Evolutionary conservation across 2,113 vertebrate genomes (phyloP).

Genomic region (Recurvirostra avosetta): DNA sequence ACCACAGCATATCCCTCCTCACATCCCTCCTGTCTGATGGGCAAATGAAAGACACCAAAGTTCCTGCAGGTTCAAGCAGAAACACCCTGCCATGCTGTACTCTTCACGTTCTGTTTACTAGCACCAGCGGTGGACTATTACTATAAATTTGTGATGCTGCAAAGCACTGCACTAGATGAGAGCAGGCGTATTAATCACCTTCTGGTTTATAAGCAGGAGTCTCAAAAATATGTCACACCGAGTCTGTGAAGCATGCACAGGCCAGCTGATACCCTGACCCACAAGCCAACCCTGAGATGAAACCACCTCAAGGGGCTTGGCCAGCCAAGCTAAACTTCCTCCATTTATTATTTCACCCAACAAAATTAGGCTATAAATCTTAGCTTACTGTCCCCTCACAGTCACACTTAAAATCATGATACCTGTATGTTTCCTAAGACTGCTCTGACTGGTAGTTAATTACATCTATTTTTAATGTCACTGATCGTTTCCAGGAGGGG

Average conservation of each 20-base stretch:
- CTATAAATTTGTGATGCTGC: not conserved
- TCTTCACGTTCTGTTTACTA: not conserved
- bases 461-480: not conserved
- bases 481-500: not conserved
- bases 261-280: not conserved
- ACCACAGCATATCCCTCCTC: not conserved
- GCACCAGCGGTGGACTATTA: not conserved
- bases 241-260: not conserved
- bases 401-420: not conserved
- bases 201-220: not conserved
- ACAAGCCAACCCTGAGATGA: not conserved
- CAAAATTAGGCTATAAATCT: conserved; percentile 21
- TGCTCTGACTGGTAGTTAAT: not conserved
- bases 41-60: not conserved
- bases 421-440: not conserved
- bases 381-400: not conserved
- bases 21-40: not conserved
- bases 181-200: not conserved
- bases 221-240: not conserved
- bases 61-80: not conserved
- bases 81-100: not conserved
- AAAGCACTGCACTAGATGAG: not conserved
- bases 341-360: not conserved
- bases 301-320: not conserved
- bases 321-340: not conserved